phyloP scores from a whole-genome alignment of 2,113 vertebrate species.

The Dryoscopus gambensis region DNA sequence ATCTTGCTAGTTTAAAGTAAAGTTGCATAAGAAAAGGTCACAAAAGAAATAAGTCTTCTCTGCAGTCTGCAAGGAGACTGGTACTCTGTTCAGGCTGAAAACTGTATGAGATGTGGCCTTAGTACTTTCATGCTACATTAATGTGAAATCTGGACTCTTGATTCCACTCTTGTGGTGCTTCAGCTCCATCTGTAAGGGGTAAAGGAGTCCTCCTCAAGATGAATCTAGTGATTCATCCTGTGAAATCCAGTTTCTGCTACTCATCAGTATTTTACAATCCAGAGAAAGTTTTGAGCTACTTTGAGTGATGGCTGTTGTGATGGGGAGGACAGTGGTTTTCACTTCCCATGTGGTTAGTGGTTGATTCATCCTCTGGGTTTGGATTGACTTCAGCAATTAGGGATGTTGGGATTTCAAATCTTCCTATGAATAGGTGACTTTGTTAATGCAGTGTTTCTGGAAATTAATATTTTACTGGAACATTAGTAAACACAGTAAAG shows the following conservation, averaged over 20 bases:
- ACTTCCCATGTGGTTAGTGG: neutral
- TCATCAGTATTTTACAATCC: neutral
- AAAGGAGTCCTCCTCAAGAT: neutral
- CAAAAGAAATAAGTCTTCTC: neutral
- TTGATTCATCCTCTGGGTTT: neutral
- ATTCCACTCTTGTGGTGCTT: neutral
- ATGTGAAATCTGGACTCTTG: neutral
- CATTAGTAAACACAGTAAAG: neutral
- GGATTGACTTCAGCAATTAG: neutral
- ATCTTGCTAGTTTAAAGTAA: neutral
- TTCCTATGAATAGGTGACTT: neutral
- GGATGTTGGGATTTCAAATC: neutral
- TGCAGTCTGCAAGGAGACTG: neutral
- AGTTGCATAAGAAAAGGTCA: neutral
- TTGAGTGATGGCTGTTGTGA: neutral
- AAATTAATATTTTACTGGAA: neutral
- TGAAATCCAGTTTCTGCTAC: neutral
- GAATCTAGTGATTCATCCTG: neutral
- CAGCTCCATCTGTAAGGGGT: neutral
- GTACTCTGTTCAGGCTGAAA: neutral
- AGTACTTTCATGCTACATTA: accelerated
- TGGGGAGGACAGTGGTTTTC: neutral
- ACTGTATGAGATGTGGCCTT: neutral
- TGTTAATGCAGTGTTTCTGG: neutral
- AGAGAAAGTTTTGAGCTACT: neutral